phyloP scores from a whole-genome alignment of 1,140 invertebrate genomes.

The Macrobrachium nipponense region DNA sequence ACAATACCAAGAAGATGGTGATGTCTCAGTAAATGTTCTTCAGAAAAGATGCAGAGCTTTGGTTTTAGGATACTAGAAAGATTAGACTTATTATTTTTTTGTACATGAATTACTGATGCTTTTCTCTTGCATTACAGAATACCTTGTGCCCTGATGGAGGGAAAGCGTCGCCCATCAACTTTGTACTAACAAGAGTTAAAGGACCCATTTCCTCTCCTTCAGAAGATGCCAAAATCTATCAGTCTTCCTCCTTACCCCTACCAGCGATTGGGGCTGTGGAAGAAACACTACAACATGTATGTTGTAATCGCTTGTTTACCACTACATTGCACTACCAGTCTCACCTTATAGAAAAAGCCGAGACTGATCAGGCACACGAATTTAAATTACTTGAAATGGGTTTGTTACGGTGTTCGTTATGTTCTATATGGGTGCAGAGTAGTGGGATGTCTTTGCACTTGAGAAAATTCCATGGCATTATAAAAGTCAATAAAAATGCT shows the following conservation, averaged over 20 bases:
- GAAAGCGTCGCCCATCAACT: neutral
- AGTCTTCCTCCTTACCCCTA: neutral
- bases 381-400: conserved; percentile 45
- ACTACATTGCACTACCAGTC: conserved; percentile 33
- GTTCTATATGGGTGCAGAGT: conserved; percentile 42
- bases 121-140: no score
- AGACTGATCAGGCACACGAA: conserved; percentile 29
- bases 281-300: neutral
- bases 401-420: conserved; percentile 37
- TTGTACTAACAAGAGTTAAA: neutral
- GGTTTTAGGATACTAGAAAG: neutral
- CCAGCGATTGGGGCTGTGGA: neutral
- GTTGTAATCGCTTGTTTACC: conserved; percentile 50
- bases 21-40: no score
- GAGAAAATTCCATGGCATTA: conserved; percentile 48
- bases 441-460: conserved; percentile 33
- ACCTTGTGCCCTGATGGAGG: neutral
- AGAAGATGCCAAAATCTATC: neutral
- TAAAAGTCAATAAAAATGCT: conserved; percentile 30
- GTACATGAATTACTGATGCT: neutral
- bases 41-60: no score
- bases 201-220: neutral
- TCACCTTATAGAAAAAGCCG: conserved; percentile 44
- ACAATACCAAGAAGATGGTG: no score
- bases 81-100: neutral